Percentiles rank a stretch among this genome's conserved stretches.
phyloP scores from a whole-genome alignment of 2,113 vertebrate species.

The Pomatorhinus ruficollis region DNA sequence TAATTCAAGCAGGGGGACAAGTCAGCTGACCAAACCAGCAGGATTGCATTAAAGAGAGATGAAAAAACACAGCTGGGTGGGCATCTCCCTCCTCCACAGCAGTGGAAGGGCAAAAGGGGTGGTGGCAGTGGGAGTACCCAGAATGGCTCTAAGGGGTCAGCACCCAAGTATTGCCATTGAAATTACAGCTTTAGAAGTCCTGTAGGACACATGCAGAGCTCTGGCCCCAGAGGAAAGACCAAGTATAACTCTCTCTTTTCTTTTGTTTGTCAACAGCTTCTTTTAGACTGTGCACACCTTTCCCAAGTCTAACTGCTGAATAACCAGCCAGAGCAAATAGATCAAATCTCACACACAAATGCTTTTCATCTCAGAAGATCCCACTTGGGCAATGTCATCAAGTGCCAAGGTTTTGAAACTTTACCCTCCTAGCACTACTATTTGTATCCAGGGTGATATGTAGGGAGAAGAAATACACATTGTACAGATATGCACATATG shows the following conservation, averaged over 20 bases:
- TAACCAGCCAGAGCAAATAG: neutral
- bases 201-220: neutral
- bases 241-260: neutral
- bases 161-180: fast-evolving
- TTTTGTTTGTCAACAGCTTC: neutral
- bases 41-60: neutral
- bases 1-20: neutral
- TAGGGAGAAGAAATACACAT: neutral
- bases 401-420: neutral
- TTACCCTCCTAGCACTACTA: fast-evolving
- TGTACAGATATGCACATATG: neutral
- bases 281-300: neutral
- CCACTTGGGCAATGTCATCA: neutral
- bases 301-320: neutral
- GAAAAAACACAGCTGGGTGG: neutral
- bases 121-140: fast-evolving
- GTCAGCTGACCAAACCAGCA: neutral
- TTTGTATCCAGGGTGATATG: no score
- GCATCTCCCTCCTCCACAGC: neutral
- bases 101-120: fast-evolving
- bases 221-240: neutral
- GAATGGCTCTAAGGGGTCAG: neutral
- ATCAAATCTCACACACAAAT: neutral
- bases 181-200: neutral
- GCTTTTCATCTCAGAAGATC: neutral